Percentiles rank a stretch among this genome's conserved stretches.
These are phyloP conservation scores for Lates japonicus DNA, from an alignment of 2,797 vertebrate species.

Conservation along the genomic window DNA sequence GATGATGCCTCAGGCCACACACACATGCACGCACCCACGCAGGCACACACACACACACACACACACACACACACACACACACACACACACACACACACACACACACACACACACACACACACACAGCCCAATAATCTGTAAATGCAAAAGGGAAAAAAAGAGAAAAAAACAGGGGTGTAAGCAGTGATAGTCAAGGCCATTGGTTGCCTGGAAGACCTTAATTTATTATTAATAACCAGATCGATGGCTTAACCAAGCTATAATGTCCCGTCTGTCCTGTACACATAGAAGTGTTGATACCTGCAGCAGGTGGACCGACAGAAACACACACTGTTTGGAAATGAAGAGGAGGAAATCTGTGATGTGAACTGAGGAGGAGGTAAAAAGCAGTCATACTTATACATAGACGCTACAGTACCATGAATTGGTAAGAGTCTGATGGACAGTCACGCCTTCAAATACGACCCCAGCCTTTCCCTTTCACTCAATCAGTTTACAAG, in stretches of 20 bases:
- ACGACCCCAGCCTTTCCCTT: too few species aligned
- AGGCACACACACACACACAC: not conserved
- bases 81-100: not conserved
- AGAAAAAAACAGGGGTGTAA: slow-evolving; percentile 55
- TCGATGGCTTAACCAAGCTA: slow-evolving; percentile 74
- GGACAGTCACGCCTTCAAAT: too few species aligned
- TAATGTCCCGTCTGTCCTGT: slow-evolving; percentile 50
- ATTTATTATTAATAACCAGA: slow-evolving; percentile 81
- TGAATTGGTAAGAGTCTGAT: too few species aligned
- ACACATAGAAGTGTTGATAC: not conserved
- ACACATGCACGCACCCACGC: slow-evolving; percentile 22
- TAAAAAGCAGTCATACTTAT: too few species aligned
- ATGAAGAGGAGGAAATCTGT: too few species aligned
- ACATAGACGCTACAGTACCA: too few species aligned
- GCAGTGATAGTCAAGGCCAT: slow-evolving; percentile 58
- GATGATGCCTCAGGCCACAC: slow-evolving; percentile 50
- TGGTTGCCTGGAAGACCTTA: slow-evolving; percentile 52
- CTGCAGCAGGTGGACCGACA: slow-evolving; percentile 26
- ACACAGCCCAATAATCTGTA: slow-evolving; percentile 2
- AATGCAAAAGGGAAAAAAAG: not conserved
- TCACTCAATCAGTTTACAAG: not conserved
- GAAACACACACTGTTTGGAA: not conserved
- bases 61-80: not conserved
- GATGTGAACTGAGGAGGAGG: too few species aligned
- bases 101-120: not conserved